Base-by-base conservation (phyloP, 2,797 vertebrate species). In the Taenioides sp. region DNA sequence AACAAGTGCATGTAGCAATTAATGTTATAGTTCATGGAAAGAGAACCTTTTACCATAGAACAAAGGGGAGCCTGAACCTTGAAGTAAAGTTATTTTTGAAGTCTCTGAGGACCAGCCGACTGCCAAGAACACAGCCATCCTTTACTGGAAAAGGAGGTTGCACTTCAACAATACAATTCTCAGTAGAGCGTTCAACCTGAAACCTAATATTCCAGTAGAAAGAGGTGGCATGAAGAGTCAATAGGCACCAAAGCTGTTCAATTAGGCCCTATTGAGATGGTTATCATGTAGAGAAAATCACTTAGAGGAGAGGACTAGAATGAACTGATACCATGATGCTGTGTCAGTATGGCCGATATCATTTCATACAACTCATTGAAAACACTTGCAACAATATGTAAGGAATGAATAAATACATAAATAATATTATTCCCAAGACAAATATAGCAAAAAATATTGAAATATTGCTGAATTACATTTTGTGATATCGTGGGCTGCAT, bases 21-120 rank as follows among this genome's bases (percentile, higher is more conserved):
- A 52, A 70, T 63, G 69, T 54, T 43, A 76, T 73, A 67, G 73
- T 69, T 47, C 47, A 25, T 0, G 52, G 61, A 65, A 65, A 71
- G 49, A 47, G 40, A 23, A 3, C 58, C 31, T 31, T 28, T 23
- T 66, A 65, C 55, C 57, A 69, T 62, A 74, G 47, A 73, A 70
- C 64, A 70, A 25, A 31, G 40, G 18, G 58, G 71, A 60, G 49
- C 37, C 69, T 71, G 64, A 60, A 67, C 63, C 70, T 49, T 4
- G 64, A 40, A 73, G 31, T 54, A 7, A 16, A 60, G 74, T 75
- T 73, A 65, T 77, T 81, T 73, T 34, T 64, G 59, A 49, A 43
- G 20, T 74, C 64, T 78, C 34, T 16, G 28, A 69, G 63, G 66
- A 71, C 40, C 37, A 59, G 47, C 43, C 22, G 28, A 20, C 34